Conservation (phyloP, 2,797 vertebrate species). For the Simalia tracyae region DNA sequence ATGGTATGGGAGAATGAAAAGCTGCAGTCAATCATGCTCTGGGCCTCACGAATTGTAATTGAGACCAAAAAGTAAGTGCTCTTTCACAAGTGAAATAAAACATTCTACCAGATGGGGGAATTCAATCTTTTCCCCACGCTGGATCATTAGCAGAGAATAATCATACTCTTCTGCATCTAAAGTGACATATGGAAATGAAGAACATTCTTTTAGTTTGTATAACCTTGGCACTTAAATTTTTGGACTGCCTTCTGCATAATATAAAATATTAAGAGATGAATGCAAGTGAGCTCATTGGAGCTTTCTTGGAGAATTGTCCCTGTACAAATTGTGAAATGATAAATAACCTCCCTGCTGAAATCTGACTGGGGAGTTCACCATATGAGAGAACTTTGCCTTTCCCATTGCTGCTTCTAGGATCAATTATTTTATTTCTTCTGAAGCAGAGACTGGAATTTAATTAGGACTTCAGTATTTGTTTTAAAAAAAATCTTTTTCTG, state of each 20-base stretch:
- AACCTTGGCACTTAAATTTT: not conserved
- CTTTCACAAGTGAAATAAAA: constrained; percentile 1
- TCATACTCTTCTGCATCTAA: not conserved
- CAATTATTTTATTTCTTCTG: not conserved
- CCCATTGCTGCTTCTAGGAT: not conserved
- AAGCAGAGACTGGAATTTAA: not conserved
- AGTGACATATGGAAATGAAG: not conserved
- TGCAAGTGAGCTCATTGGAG: not conserved
- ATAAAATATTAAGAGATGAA: not conserved
- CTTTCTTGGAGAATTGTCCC: not conserved
- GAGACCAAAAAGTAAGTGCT: not conserved
- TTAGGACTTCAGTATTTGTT: not conserved
- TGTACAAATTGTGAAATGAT: not conserved
- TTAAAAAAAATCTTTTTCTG: not conserved
- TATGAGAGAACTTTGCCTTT: not conserved
- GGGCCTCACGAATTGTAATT: not conserved
- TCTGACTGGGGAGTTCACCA: not conserved
- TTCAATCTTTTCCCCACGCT: not conserved
- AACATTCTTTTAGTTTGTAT: not conserved
- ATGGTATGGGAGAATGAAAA: not conserved
- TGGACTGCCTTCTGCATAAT: not conserved
- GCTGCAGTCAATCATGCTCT: not conserved
- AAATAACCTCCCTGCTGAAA: not conserved
- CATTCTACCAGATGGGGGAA: not conserved
- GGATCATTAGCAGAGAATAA: not conserved